These are phyloP conservation scores for Dorcus hopei DNA, from an alignment of 2,888 invertebrate genomes.

Conservation along the genomic window DNA sequence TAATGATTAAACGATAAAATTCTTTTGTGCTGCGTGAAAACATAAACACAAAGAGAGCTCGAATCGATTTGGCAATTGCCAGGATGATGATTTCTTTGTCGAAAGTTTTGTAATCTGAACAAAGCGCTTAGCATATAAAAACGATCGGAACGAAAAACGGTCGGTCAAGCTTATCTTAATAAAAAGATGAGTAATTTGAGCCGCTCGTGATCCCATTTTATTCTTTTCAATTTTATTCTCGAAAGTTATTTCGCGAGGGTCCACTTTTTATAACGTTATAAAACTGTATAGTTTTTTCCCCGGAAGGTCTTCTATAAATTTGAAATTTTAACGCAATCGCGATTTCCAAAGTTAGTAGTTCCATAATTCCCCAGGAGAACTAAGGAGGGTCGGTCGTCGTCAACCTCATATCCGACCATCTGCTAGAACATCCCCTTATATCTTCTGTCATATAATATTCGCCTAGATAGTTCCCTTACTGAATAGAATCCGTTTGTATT, in stretches of 20 bases:
- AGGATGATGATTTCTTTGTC: no score
- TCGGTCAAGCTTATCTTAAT: not conserved
- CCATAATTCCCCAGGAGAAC: conserved; percentile 17
- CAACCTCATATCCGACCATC: conserved; percentile 15
- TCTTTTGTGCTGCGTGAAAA: not conserved
- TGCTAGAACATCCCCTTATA: conserved; percentile 20
- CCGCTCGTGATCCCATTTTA: not conserved
- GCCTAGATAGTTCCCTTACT: not conserved
- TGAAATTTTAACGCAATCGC: conserved; percentile 18
- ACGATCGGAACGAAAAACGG: no score
- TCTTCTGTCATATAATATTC: conserved; percentile 15
- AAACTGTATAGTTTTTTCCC: not conserved
- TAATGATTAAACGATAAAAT: not conserved
- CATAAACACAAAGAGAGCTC: no score
- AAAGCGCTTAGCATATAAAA: no score
- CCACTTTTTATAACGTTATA: not conserved
- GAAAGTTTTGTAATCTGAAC: no score
- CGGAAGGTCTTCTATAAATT: conserved; percentile 7
- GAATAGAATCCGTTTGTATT: no score
- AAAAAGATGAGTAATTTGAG: conserved; percentile 1
- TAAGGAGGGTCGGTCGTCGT: conserved; percentile 17
- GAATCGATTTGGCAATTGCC: no score
- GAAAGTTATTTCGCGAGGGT: not conserved
- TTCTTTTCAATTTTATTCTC: not conserved
- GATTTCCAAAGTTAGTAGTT: conserved; percentile 19